Base-by-base conservation (phyloP, 1,140 invertebrate genomes). In the Scylla paramamosain region DNA sequence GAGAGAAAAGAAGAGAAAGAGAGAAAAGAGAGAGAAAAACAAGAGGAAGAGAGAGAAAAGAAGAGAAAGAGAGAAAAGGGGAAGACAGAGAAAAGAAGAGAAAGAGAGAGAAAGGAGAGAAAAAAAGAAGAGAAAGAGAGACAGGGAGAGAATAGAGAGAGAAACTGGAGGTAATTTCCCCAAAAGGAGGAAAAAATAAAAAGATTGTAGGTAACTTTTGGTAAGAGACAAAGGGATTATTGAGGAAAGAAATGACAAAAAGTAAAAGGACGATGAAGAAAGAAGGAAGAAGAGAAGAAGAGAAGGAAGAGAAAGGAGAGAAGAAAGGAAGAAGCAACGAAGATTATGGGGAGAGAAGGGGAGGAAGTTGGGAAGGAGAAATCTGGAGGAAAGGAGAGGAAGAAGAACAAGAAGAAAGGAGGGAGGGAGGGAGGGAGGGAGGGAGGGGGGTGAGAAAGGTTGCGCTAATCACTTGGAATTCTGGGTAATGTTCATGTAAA, bases 221-320 rank as follows among this genome's bases (percentile, higher is more conserved):
- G 29, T n/a, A 6, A 59, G 89, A n/a, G 14, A 39, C 25, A 90
- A 14, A 90, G 32, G n/a, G 45, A 48, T n/a, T n/a, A 28, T 16
- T 3, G 14, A n/a, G 14, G 52, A n/a, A 46, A 91, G 89, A 52
- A 20, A 31, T 0, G 52, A n/a, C 7, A 14, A 91, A 25, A n/a
- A 48, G 4, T 6, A 91, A n/a, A 91, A 91, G 59, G 59, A 48
- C 29, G 90, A 91, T 14, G 77, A 28, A 83, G 77, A 82, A n/a
- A 92, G 77, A 92, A 45, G 67, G 77, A 46, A 45, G 25, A 83
- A 32, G 39, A 28, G 77, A 39, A 83, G 29, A 45, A n/a, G 39
- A 28, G 48, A 59, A 45, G 31, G 20, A 59, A 29, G 48, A 59
- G 46, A 29, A 31, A 59, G 46, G 52, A 31, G 39, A 20, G 28